Evolutionary conservation across 2,888 invertebrate genomes (phyloP).

Genomic region (Dysmachus trigonus): DNA sequence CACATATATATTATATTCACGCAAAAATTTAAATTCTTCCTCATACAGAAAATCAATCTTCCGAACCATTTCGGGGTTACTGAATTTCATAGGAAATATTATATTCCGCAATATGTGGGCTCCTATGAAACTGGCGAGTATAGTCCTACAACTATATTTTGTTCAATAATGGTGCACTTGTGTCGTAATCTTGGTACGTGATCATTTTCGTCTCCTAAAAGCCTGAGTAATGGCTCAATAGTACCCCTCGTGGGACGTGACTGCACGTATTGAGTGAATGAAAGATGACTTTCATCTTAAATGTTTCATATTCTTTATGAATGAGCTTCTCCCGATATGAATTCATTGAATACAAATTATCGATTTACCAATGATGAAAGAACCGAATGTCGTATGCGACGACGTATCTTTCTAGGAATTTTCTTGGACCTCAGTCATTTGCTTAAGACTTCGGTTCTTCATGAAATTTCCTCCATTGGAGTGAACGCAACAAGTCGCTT

Average conservation of each 20-base stretch:
- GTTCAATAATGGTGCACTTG: conserved; percentile 22
- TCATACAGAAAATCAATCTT: conserved; percentile 1
- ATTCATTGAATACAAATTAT: conserved; percentile 27
- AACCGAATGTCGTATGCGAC: not conserved
- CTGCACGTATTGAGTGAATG: conserved; percentile 30
- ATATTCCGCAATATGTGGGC: conserved; percentile 17
- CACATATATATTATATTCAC: not conserved
- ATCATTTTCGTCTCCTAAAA: conserved; percentile 34
- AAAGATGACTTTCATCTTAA: conserved; percentile 37
- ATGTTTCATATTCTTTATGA: conserved; percentile 18
- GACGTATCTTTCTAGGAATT: not conserved
- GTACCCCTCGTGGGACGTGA: conserved; percentile 12
- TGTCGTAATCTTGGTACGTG: conserved; percentile 28
- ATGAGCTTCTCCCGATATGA: not conserved
- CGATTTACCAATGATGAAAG: not conserved
- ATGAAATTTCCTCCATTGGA: not conserved
- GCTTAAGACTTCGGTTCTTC: not conserved
- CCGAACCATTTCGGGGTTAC: not conserved
- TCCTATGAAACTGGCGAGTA: not conserved
- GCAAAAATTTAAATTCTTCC: not conserved
- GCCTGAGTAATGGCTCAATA: conserved; percentile 19
- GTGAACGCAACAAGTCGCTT: not conserved
- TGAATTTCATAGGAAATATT: conserved; percentile 5
- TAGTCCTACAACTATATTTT: not conserved
- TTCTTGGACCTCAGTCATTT: not conserved